phyloP scores from a whole-genome alignment of 2,888 invertebrate species.

The Notodonta ziczac region DNA sequence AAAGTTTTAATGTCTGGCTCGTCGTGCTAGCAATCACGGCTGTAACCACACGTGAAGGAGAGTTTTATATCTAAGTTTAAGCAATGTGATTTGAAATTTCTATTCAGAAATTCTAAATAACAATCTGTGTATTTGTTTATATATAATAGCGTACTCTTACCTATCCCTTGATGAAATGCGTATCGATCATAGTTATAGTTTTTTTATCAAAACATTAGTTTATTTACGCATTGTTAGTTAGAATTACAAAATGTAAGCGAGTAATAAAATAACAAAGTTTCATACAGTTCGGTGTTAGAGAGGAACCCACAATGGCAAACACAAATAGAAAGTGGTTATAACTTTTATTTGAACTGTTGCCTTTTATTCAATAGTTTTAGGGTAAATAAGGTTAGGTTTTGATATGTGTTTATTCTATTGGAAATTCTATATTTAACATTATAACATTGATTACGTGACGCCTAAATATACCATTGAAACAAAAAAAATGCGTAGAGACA shows the following conservation, averaged over 20 bases:
- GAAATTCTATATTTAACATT: neutral
- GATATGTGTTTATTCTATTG: neutral
- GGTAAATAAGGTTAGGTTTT: constrained; percentile 11
- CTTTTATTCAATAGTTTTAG: constrained; percentile 22
- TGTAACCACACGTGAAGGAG: no score
- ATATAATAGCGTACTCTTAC: no score
- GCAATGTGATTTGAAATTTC: no score
- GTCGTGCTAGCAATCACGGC: no score
- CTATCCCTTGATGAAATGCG: no score
- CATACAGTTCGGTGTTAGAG: neutral
- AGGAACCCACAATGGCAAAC: constrained; percentile 6
- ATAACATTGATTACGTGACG: no score
- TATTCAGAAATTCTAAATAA: no score
- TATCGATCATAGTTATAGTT: no score
- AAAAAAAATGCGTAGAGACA: no score
- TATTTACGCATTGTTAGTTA: neutral
- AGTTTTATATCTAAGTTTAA: no score
- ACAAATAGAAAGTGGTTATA: constrained; percentile 12
- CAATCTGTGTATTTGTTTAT: no score
- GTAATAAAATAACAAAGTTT: neutral
- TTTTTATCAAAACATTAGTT: neutral
- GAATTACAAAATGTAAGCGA: neutral
- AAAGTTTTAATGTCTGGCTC: neutral
- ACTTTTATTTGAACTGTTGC: constrained; percentile 19
- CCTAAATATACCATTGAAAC: no score